These are phyloP conservation scores for Chrysochloris asiatica DNA, from an alignment of 2,113 vertebrate species.

Conservation along the genomic window DNA sequence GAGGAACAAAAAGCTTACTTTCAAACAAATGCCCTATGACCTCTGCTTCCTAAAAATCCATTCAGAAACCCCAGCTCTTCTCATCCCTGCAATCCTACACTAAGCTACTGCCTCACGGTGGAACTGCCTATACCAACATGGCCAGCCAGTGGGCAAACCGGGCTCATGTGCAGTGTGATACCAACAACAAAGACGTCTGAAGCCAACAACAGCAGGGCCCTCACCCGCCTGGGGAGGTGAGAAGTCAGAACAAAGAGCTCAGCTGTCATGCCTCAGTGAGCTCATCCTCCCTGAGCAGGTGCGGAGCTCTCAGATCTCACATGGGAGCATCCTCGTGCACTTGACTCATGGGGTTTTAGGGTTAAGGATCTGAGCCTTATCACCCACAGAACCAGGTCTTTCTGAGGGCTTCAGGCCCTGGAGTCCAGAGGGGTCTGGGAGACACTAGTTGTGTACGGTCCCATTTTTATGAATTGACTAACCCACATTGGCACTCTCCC, in stretches of 20 bases:
- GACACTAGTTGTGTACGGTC: too few relatives aligned
- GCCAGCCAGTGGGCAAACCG: background rate
- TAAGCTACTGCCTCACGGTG: fast-evolving
- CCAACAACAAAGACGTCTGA: background rate
- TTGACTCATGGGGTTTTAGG: background rate
- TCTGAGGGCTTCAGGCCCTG: background rate
- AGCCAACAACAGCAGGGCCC: background rate
- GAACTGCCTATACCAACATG: background rate
- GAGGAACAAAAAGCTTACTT: background rate
- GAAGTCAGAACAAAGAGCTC: background rate
- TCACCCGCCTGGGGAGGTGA: background rate
- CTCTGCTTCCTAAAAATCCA: background rate
- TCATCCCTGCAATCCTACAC: fast-evolving
- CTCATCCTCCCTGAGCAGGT: background rate
- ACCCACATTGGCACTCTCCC: background rate
- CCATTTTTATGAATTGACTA: background rate
- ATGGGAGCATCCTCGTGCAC: background rate
- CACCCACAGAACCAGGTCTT: background rate
- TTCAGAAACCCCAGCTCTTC: background rate
- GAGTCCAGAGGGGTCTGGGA: background rate
- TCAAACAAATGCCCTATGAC: fast-evolving
- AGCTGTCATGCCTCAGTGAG: background rate
- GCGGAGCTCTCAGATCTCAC: background rate
- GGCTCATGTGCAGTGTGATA: background rate
- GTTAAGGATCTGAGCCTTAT: background rate